phyloP scores from a whole-genome alignment of 2,797 vertebrate genomes.

The Neoniphon sammara region DNA sequence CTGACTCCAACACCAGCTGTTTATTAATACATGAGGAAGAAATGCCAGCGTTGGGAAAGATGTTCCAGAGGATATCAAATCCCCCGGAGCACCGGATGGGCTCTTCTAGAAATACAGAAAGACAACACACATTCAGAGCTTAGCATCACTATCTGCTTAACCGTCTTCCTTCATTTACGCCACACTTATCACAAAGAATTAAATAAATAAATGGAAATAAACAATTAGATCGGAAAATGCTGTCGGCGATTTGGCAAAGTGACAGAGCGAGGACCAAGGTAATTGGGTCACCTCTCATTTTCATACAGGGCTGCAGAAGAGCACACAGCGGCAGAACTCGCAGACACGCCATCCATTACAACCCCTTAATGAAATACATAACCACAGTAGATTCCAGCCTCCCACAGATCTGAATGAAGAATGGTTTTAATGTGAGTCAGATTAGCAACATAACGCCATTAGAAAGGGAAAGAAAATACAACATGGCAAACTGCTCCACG shows the following conservation, averaged over 20 bases:
- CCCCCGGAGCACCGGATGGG: conserved; percentile 8
- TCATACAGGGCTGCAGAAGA: not conserved
- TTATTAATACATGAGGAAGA: conserved; percentile 62
- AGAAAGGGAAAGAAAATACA: conserved; percentile 18
- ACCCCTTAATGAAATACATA: conserved; percentile 48
- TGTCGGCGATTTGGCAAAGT: conserved; percentile 13
- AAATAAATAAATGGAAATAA: conserved; percentile 20
- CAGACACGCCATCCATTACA: conserved; percentile 35
- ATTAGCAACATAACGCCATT: conserved; percentile 42
- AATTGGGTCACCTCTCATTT: conserved; percentile 39
- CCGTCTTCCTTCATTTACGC: not conserved
- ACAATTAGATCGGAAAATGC: conserved; percentile 27
- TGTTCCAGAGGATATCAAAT: conserved; percentile 21
- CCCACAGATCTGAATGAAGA: conserved; percentile 57
- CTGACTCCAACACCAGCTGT: conserved; percentile 40
- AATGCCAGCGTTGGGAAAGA: conserved; percentile 26
- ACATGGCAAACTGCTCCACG: conserved; percentile 3
- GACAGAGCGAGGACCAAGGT: conserved; percentile 18
- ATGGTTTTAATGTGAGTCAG: conserved; percentile 48
- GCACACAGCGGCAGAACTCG: conserved; percentile 20
- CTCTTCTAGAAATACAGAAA: conserved; percentile 23
- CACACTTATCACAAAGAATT: conserved; percentile 1
- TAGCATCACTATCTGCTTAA: not conserved
- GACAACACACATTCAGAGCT: conserved; percentile 1
- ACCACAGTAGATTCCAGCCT: conserved; percentile 58